Conservation (phyloP, 2,888 invertebrate genomes). For the Mycalesis mineus region DNA sequence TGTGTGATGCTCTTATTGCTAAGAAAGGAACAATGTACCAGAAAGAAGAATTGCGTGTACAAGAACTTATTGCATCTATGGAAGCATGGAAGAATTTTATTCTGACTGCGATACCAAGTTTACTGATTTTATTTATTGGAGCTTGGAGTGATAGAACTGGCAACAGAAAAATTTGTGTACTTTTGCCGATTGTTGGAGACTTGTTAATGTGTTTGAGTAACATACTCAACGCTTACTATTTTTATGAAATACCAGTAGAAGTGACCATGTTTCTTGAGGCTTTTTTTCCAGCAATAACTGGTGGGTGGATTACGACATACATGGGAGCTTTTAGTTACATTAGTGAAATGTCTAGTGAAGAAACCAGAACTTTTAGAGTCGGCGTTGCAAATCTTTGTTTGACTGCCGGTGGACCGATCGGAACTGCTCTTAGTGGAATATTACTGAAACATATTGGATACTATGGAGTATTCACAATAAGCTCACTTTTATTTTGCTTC, state of each 20-base stretch:
- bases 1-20: slow-evolving; percentile 85
- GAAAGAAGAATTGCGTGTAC: slow-evolving; percentile 79
- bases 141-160: slow-evolving; percentile 80
- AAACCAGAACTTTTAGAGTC: slow-evolving; percentile 78
- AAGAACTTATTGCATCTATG: slow-evolving; percentile 74
- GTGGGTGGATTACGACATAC: slow-evolving; percentile 75
- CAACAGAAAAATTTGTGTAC: slow-evolving; percentile 76
- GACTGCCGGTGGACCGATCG: slow-evolving; percentile 62
- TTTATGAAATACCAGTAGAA: slow-evolving; percentile 74
- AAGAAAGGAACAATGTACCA: slow-evolving; percentile 82
- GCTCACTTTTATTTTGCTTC: slow-evolving; percentile 57
- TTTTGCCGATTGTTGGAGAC: slow-evolving; percentile 76
- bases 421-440: slow-evolving; percentile 62
- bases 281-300: slow-evolving; percentile 72
- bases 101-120: slow-evolving; percentile 72
- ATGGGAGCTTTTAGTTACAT: slow-evolving; percentile 80
- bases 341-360: slow-evolving; percentile 74
- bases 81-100: slow-evolving; percentile 76
- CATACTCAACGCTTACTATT: slow-evolving; percentile 73
- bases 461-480: slow-evolving; percentile 70
- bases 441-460: slow-evolving; percentile 65
- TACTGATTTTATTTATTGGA: slow-evolving; percentile 77
- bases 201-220: slow-evolving; percentile 68
- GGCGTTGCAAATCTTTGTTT: slow-evolving; percentile 73
- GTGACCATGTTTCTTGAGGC: slow-evolving; percentile 72